Base-by-base conservation (phyloP, 2,888 invertebrate genomes). In the Ischnura elegans region DNA sequence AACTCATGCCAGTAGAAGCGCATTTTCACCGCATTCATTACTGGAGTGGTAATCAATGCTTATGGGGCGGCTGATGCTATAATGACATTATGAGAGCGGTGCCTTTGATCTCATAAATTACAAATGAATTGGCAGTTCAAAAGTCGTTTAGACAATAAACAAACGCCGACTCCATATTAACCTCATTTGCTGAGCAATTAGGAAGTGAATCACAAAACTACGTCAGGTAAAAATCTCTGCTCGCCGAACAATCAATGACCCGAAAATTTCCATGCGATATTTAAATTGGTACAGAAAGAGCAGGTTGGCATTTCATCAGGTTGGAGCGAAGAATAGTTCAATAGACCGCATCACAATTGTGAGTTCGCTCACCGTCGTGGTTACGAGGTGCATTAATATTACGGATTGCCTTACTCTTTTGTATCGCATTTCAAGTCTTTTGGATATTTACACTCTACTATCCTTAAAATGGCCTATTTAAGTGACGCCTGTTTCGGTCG, bases 91-190 rank as follows among this genome's bases (percentile, higher is more conserved):
- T 76, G 36, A 36, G 76, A 76, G 76, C 76, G 76, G 10, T 10
- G 10, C 76, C 25, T 76, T 76, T 76, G 76, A 76, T 76, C 76
- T 76, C 76, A 76, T 76, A 76, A 36, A 76, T 76, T 25, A 76
- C 76, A 76, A 76, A 76, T 76, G 76, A 76, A 16, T 36, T 29
- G 36, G 10, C 21, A 36, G 25, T 36, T 36, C 51, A 76, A 36
- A 76, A 76, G 25, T 76, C 76, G 36, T n/a, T 76, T 76, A 76
- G 76, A 76, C 76, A 29, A 36, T 36, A 76, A 76, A 36, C 36
- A 76, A 76, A 76, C n/a, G n/a, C 61, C 21, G n/a, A 25, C n/a
- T 61, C 21, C 61, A 61, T 76, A 36, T 76, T 76, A 36, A 25
- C 76, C 76, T 76, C 36, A 36, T 76, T 76, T 36, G 13, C 36